These are phyloP conservation scores for Diadema setosum DNA, from an alignment of 35 echinoderm and acorn worm genomes.

Conservation along the genomic window DNA sequence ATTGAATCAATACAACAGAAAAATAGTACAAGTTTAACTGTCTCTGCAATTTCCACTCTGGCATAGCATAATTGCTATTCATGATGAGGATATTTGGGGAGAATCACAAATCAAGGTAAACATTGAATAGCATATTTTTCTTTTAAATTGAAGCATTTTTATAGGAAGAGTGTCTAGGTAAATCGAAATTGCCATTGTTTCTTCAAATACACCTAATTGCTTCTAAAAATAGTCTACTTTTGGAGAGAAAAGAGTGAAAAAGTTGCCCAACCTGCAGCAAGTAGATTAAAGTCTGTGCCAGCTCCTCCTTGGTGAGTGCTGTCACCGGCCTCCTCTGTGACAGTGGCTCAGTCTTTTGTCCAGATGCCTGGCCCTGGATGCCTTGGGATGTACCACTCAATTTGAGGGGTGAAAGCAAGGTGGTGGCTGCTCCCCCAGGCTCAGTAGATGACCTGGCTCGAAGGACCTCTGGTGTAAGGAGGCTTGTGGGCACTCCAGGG, in stretches of 20 bases:
- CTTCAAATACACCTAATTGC: neutral
- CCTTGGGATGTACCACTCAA: neutral
- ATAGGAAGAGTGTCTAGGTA: neutral
- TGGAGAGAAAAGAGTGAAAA: neutral
- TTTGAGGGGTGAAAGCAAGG: neutral
- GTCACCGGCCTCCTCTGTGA: neutral
- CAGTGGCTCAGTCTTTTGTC: neutral
- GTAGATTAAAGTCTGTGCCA: conserved; percentile 57
- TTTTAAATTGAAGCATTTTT: neutral
- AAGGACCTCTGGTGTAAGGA: conserved; percentile 73
- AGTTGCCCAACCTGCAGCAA: conserved; percentile 51
- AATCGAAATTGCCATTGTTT: neutral
- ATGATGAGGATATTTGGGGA: too few species aligned
- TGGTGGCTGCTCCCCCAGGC: neutral
- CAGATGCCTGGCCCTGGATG: neutral
- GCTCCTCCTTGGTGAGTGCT: conserved; percentile 77
- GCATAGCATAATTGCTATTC: too few species aligned
- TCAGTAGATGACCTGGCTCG: conserved; percentile 37
- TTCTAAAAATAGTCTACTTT: neutral
- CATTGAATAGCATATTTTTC: neutral
- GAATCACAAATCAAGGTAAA: too few species aligned
- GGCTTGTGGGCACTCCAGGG: conserved; percentile 20
- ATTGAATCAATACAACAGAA: too few species aligned
- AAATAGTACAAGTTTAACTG: too few species aligned
- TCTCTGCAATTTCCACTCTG: too few species aligned